Evolutionary conservation across 2,113 vertebrate species (phyloP).

Genomic region (Solea solea): DNA sequence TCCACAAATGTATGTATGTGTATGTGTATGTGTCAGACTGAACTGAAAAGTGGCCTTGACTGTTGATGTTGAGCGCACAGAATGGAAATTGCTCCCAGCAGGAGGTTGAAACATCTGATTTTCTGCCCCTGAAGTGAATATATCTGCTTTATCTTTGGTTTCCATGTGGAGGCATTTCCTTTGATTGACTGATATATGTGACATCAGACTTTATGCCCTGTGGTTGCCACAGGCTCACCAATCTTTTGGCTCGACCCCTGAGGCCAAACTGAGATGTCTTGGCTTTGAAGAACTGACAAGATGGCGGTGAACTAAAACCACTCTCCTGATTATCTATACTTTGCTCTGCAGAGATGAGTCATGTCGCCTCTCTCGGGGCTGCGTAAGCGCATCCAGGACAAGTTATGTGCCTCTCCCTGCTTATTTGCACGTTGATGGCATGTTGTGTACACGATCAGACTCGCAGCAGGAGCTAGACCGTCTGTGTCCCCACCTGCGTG

Average conservation of each 20-base stretch:
- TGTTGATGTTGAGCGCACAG: too few relatives aligned
- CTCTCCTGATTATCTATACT: neutral
- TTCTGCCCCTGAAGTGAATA: neutral
- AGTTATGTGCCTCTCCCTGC: neutral
- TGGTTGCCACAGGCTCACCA: neutral
- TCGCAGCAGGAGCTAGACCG: neutral
- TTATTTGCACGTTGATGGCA: neutral
- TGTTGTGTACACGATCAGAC: constrained; percentile 6
- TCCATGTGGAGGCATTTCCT: neutral
- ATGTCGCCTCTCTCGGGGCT: neutral
- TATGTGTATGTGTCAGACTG: too few relatives aligned
- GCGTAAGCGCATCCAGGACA: neutral
- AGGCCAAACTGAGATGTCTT: neutral
- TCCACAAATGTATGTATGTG: too few relatives aligned
- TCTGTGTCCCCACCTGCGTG: constrained; percentile 7
- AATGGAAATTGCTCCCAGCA: neutral
- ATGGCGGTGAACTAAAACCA: neutral
- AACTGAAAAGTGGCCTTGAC: too few relatives aligned
- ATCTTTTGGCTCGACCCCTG: neutral
- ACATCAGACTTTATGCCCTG: neutral
- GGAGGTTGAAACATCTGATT: neutral
- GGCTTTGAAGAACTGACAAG: constrained; percentile 8
- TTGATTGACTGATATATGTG: neutral
- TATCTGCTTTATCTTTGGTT: neutral
- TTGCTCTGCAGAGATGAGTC: neutral